Percentiles rank a stretch among this genome's conserved stretches.
These are phyloP conservation scores for Pristis pectinata DNA, from an alignment of 2,797 vertebrate genomes.

Conservation along the genomic window DNA sequence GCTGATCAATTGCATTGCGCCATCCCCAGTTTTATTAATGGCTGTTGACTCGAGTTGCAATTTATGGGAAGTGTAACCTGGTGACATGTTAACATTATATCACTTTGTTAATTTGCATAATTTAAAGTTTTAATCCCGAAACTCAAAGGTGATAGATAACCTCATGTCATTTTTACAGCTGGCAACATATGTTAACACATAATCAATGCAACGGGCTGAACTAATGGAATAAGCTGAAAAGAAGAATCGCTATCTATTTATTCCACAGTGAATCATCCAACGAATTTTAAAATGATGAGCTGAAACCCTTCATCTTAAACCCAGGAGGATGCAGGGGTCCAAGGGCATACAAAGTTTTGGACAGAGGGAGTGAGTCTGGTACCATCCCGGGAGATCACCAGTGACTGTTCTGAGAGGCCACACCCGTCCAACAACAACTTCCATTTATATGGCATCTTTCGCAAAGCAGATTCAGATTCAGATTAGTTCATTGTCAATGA, in stretches of 20 bases:
- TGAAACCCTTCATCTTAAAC: neutral
- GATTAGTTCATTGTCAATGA: too few relatives aligned
- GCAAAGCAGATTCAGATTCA: too few relatives aligned
- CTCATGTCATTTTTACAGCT: neutral
- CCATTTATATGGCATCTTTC: too few relatives aligned
- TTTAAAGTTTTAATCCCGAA: constrained; percentile 22
- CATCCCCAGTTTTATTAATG: constrained; percentile 7
- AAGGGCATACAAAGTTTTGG: neutral
- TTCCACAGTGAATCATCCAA: constrained; percentile 9
- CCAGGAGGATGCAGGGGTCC: neutral
- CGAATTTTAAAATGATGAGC: neutral
- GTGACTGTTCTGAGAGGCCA: neutral
- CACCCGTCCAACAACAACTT: neutral
- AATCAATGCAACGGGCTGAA: neutral
- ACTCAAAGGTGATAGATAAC: constrained; percentile 16
- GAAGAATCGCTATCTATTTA: constrained; percentile 2
- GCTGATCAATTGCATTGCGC: neutral
- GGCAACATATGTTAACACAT: neutral
- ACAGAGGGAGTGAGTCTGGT: neutral
- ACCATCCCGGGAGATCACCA: neutral
- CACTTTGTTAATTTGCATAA: constrained; percentile 33
- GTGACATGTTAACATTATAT: constrained; percentile 27
- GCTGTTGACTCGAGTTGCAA: neutral
- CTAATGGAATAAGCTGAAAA: neutral
- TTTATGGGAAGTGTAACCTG: constrained; percentile 8